Evolutionary conservation across 2,888 invertebrate genomes (phyloP).

Genomic region (Azorinus chamasolen): DNA sequence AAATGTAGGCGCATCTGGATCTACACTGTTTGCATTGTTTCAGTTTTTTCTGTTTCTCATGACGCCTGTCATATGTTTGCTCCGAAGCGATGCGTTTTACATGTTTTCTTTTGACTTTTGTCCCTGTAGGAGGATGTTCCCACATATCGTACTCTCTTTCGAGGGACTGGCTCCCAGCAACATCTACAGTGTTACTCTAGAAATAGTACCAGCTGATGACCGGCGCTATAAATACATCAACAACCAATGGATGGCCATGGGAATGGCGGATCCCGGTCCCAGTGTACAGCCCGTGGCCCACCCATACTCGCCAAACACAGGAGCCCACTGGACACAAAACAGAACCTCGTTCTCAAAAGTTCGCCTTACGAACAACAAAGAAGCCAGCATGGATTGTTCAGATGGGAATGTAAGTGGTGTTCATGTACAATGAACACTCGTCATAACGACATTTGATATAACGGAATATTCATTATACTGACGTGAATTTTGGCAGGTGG

Average conservation of each 20-base stretch:
- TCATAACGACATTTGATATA: too few species aligned
- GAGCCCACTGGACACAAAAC: conserved; percentile 85
- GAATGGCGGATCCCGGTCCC: conserved; percentile 60
- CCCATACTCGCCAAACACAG: conserved; percentile 86
- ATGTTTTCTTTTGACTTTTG: not conserved
- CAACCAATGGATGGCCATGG: conserved; percentile 68
- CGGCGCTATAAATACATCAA: conserved; percentile 72
- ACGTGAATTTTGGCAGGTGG: too few species aligned
- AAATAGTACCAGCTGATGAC: conserved; percentile 67
- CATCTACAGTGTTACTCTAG: conserved; percentile 61
- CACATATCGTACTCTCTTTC: conserved; percentile 63
- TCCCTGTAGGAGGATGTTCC: conserved; percentile 75
- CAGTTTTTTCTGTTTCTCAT: too few species aligned
- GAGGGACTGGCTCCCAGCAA: conserved; percentile 52
- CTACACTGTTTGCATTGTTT: too few species aligned
- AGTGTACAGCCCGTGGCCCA: conserved; percentile 80
- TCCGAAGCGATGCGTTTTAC: too few species aligned
- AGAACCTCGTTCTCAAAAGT: conserved; percentile 77
- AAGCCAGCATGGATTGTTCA: conserved; percentile 37
- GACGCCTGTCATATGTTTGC: too few species aligned
- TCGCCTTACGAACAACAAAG: conserved; percentile 86
- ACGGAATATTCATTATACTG: too few species aligned
- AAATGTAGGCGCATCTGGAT: too few species aligned
- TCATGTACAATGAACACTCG: too few species aligned
- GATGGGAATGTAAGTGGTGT: conserved; percentile 74